A percentile compares a stretch with the other conserved stretches of the same genome.
phyloP scores from a whole-genome alignment of 2,888 invertebrate genomes.

The Lordiphosa andalusiaca region DNA sequence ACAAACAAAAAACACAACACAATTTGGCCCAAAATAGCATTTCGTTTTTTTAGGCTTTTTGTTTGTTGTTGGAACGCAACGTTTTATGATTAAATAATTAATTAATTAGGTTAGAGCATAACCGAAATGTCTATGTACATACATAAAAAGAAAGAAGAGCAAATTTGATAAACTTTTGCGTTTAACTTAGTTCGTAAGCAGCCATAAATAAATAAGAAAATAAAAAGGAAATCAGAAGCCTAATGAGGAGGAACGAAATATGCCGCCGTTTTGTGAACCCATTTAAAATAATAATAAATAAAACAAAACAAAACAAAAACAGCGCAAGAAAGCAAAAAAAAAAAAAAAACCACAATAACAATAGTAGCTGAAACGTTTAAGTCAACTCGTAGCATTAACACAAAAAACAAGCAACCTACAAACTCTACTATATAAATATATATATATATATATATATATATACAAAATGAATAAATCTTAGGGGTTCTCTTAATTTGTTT shows the following conservation, averaged over 20 bases:
- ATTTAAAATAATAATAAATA: background rate
- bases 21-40: background rate
- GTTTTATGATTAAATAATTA: conserved; percentile 21
- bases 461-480: no score
- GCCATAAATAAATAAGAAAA: conserved; percentile 4
- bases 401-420: background rate
- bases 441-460: no score
- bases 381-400: conserved; percentile 9
- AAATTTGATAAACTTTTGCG: conserved; percentile 1
- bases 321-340: background rate
- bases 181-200: no score
- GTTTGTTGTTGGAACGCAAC: conserved; percentile 27
- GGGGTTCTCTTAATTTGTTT: no score
- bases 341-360: background rate
- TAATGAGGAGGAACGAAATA: background rate
- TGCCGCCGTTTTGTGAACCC: background rate
- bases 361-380: conserved; percentile 17
- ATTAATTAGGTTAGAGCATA: background rate
- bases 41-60: conserved; percentile 22
- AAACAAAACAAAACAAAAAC: background rate
- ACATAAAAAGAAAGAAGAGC: background rate
- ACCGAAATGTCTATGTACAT: no score
- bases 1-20: no score
- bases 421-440: no score
- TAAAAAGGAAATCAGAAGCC: background rate